Evolutionary conservation across 1,140 invertebrate genomes (phyloP).

Genomic region (Myzus persicae): DNA sequence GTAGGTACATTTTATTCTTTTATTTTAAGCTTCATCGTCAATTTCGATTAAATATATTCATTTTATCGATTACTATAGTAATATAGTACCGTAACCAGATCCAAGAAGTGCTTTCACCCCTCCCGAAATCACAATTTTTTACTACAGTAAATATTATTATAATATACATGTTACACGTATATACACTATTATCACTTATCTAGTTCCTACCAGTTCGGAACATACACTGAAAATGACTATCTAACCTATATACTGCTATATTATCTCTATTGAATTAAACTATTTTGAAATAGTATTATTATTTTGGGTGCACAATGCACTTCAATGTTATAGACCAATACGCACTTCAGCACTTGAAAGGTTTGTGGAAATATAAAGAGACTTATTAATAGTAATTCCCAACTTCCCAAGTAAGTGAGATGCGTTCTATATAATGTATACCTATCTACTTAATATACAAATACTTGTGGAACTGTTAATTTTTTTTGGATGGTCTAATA

Average conservation of each 20-base stretch:
- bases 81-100: not conserved
- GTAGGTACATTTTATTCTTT: not conserved
- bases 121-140: not conserved
- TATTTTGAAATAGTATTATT: too few relatives aligned
- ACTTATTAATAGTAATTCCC: too few relatives aligned
- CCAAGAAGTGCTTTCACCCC: not conserved
- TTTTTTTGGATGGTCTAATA: not conserved
- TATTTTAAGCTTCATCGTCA: not conserved
- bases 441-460: not conserved
- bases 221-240: too few relatives aligned
- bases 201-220: too few relatives aligned
- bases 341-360: too few relatives aligned
- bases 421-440: not conserved
- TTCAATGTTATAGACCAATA: too few relatives aligned
- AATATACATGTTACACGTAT: not conserved
- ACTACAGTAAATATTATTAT: not conserved
- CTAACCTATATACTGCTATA: too few relatives aligned
- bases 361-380: too few relatives aligned
- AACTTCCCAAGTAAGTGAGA: not conserved
- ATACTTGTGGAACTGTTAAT: not conserved
- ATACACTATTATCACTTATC: not conserved
- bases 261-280: too few relatives aligned
- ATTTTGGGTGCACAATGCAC: too few relatives aligned
- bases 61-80: not conserved
- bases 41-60: not conserved